Conservation (phyloP, 1,140 invertebrate species). For the Lanistes nyassanus region DNA sequence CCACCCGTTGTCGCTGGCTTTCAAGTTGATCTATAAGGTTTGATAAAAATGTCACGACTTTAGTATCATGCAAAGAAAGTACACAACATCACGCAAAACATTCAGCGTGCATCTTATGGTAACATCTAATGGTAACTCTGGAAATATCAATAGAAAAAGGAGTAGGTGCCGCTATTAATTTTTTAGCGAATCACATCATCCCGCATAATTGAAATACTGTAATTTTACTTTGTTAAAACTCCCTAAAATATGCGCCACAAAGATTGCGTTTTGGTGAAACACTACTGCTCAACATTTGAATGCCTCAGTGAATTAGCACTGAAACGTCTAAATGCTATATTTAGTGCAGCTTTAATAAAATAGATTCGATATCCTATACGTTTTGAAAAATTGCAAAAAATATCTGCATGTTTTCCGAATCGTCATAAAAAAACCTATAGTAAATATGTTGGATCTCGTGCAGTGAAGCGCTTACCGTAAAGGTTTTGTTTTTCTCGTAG, state of each 20-base stretch:
- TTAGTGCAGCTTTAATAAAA: background rate
- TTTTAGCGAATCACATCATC: no score
- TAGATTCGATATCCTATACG: no score
- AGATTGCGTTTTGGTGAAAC: no score
- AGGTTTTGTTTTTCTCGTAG: background rate
- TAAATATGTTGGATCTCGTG: background rate
- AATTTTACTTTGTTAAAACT: no score
- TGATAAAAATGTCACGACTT: background rate
- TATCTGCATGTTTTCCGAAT: background rate
- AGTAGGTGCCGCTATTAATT: background rate
- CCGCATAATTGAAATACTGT: no score
- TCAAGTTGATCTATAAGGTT: constrained; percentile 29
- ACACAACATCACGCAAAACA: background rate
- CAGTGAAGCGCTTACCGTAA: background rate
- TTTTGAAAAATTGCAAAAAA: no score
- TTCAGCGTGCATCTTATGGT: background rate
- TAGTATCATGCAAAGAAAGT: background rate
- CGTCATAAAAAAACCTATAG: no score
- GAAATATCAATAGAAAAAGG: background rate
- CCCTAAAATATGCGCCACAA: no score
- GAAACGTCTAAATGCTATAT: background rate
- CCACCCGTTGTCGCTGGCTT: constrained; percentile 31
- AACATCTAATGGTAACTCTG: background rate
- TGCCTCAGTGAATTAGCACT: no score
- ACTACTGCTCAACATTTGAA: no score